Evolutionary conservation across 2,113 vertebrate species (phyloP).

Genomic region (Sorex araneus): DNA sequence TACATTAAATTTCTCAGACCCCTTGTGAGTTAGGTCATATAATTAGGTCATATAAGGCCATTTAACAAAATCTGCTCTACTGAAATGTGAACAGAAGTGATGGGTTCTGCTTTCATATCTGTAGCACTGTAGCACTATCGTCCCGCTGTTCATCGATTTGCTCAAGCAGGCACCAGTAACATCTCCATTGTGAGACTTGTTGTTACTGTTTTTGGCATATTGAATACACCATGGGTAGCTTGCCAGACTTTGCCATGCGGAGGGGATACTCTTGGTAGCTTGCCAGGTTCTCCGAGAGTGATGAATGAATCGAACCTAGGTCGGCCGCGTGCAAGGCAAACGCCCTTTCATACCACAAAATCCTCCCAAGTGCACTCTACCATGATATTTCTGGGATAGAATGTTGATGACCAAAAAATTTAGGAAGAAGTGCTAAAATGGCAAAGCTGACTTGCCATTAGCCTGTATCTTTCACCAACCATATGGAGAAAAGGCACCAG

Average conservation of each 20-base stretch:
- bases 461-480: background rate
- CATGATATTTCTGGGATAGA: background rate
- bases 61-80: background rate
- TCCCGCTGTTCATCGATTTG: too few relatives aligned
- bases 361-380: background rate
- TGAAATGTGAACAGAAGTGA: background rate
- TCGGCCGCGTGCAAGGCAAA: too few relatives aligned
- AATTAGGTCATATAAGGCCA: too few relatives aligned
- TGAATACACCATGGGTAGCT: too few relatives aligned
- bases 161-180: too few relatives aligned
- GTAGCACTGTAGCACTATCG: too few relatives aligned
- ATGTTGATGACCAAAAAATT: background rate
- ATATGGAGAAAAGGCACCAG: slow-evolving; percentile 3
- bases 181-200: too few relatives aligned
- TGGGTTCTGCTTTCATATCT: background rate
- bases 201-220: too few relatives aligned
- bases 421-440: slow-evolving; percentile 28
- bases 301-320: too few relatives aligned
- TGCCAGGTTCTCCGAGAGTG: too few relatives aligned
- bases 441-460: background rate
- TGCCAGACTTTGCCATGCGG: too few relatives aligned
- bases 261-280: too few relatives aligned
- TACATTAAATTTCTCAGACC: background rate
- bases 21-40: background rate
- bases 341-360: slow-evolving; percentile 35